phyloP scores from a whole-genome alignment of 1,140 invertebrate genomes.

The Nymphalis io region DNA sequence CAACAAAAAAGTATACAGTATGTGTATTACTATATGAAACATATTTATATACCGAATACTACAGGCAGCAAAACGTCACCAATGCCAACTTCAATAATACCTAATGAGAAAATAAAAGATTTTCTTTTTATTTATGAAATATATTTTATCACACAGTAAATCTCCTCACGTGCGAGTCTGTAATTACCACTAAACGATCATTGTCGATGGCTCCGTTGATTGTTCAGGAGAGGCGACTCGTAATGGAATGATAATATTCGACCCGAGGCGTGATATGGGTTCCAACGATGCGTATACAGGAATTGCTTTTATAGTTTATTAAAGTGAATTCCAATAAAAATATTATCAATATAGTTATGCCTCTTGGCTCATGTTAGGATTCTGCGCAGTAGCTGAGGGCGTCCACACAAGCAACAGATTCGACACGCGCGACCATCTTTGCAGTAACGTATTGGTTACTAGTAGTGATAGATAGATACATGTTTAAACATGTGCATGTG shows the following conservation, averaged over 20 bases:
- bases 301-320: constrained; percentile 4
- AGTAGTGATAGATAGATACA: too few relatives aligned
- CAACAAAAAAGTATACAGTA: too few relatives aligned
- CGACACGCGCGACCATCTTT: too few relatives aligned
- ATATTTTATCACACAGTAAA: constrained; percentile 6
- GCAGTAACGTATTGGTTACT: too few relatives aligned
- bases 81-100: too few relatives aligned
- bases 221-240: constrained; percentile 11
- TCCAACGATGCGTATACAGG: constrained; percentile 15
- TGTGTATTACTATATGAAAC: too few relatives aligned
- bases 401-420: too few relatives aligned
- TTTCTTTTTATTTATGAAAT: constrained; percentile 5
- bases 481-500: too few relatives aligned
- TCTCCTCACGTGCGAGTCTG: constrained; percentile 29
- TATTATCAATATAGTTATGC: neutral
- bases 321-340: constrained; percentile 11
- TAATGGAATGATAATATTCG: constrained; percentile 46
- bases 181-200: constrained; percentile 38
- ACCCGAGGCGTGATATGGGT: constrained; percentile 37
- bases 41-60: too few relatives aligned
- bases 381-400: neutral
- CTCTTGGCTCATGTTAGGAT: neutral
- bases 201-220: neutral
- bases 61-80: too few relatives aligned
- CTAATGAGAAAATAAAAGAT: neutral